These are phyloP conservation scores for Thalassoma bifasciatum DNA, from an alignment of 2,113 vertebrate species.

Conservation along the genomic window DNA sequence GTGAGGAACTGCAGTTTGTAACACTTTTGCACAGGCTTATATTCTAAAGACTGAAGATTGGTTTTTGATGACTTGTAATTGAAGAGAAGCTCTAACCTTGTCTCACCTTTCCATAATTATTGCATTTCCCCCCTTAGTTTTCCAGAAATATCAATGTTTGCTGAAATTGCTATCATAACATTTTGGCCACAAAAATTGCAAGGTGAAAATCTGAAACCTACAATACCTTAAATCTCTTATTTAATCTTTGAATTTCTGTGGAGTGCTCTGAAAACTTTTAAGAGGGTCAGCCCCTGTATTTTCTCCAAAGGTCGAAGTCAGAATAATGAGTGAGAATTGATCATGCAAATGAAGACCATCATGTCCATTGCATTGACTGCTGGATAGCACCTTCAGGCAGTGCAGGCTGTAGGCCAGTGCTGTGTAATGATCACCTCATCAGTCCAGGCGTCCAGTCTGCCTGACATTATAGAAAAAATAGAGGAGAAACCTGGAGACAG, in stretches of 20 bases:
- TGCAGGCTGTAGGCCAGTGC: constrained; percentile 4
- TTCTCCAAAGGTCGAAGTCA: constrained; percentile 33
- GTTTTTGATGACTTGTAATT: no score
- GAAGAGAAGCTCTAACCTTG: no score
- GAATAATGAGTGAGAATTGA: constrained; percentile 53
- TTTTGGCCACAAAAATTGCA: no score
- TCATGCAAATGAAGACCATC: constrained; percentile 38
- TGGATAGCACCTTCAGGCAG: constrained; percentile 24
- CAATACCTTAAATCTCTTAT: no score
- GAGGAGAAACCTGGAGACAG: constrained; percentile 30
- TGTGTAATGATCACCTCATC: constrained; percentile 34
- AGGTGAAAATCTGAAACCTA: no score
- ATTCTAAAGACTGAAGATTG: no score
- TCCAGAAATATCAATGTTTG: no score
- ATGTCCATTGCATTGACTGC: constrained; percentile 20
- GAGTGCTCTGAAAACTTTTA: not conserved
- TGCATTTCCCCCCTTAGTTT: no score
- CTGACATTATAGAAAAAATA: constrained; percentile 18
- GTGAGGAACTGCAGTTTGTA: no score
- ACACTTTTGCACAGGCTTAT: no score
- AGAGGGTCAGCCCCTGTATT: not conserved
- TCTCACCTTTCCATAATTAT: no score
- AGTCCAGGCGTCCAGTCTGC: constrained; percentile 17
- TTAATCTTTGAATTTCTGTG: not conserved
- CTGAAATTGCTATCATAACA: no score